These are phyloP conservation scores for Metaphire vulgaris DNA, from an alignment of 1,140 invertebrate genomes.

Conservation along the genomic window DNA sequence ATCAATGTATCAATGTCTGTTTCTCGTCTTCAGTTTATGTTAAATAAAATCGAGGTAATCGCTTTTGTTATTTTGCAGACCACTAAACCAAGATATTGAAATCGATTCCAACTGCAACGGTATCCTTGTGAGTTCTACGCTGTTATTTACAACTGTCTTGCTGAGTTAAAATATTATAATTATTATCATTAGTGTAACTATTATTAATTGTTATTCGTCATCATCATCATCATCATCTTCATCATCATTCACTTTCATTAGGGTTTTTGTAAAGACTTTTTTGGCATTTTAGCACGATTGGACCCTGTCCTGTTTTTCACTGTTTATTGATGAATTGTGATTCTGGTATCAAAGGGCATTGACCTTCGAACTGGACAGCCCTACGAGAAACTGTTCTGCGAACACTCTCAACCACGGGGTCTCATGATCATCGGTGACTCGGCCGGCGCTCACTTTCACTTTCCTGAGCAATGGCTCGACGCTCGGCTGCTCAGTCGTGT, in stretches of 20 bases:
- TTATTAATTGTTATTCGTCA: no score
- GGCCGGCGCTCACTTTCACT: constrained; percentile 56
- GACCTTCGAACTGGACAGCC: constrained; percentile 41
- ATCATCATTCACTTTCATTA: no score
- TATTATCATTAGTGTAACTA: no score
- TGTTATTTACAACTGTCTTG: no score
- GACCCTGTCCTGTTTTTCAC: no score
- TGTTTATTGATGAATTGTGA: background rate
- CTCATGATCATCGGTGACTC: constrained; percentile 56
- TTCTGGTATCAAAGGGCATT: constrained; percentile 36
- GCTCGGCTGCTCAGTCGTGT: constrained; percentile 45
- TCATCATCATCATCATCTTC: no score
- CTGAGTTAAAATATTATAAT: no score
- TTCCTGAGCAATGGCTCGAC: constrained; percentile 54
- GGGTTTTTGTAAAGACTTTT: no score
- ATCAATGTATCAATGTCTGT: no score
- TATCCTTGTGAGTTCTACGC: constrained; percentile 51
- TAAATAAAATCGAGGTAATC: no score
- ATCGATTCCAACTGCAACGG: constrained; percentile 56
- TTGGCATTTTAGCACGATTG: no score
- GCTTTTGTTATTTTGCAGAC: constrained; percentile 36
- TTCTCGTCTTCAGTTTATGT: no score
- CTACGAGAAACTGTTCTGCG: constrained; percentile 53
- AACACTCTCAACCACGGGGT: constrained; percentile 43
- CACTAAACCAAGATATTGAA: constrained; percentile 41